Base-by-base conservation (phyloP, 2,797 vertebrate genomes). In the Bradypus variegatus region DNA sequence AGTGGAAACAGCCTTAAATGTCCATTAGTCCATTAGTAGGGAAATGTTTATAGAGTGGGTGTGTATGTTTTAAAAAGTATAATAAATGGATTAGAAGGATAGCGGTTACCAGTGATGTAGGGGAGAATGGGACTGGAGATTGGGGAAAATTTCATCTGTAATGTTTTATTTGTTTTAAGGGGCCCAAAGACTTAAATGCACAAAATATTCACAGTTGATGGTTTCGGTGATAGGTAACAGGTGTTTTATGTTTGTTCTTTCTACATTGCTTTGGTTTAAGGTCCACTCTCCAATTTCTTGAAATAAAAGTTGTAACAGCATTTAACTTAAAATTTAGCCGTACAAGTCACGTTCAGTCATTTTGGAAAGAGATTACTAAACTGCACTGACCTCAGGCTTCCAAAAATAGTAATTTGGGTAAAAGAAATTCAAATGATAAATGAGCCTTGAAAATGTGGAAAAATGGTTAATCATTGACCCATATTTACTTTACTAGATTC, bases 341-440 rank as follows among this genome's bases (percentile, higher is more conserved):
- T 84, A 48, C 91, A 91, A 58, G 14, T 53, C n/a, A 41, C 25
- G 36, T 72, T 92, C 62, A 81, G 64, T 90, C 19, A 58, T 79
- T 91, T 79, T 78, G 31, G 60, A 48, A 93, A 83, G 87, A 92
- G 55, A 45, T 15, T 60, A 69, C 33, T 45, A 81, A 80, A 73
- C n/a, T 89, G 14, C 8, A 72, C 21, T 89, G 55, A 53, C 84
- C 14, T 7, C 16, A 72, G 55, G 18, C 89, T 91, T 94, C 38
- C 76, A 62, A 65, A 94, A 91, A 55, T 33, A 91, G 84, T 94
- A 50, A 75, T 86, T 67, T 64, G 81, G 15, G 12, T 85, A 76
- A 88, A 76, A 79, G 60, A 64, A 76, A 78, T 72, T 88, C 31
- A 90, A 19, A 64, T 85, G 14, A 16, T 53, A 70, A 58, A 33